A percentile compares a stretch with the other conserved stretches of the same genome.
Evolutionary conservation across 2,113 vertebrate species (phyloP).

Genomic region (Apeltes quadracus): DNA sequence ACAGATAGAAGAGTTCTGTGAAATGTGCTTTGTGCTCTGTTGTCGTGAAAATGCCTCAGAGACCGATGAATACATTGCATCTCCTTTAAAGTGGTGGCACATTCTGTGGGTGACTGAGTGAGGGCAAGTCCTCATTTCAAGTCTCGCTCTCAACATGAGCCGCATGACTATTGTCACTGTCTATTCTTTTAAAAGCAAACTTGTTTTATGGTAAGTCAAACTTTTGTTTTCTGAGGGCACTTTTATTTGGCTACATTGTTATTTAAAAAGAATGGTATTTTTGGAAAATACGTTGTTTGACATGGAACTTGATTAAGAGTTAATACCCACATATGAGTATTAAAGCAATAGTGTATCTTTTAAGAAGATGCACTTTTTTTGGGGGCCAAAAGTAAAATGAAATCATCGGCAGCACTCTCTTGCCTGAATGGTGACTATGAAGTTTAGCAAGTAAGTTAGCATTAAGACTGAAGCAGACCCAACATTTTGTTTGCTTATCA

Average conservation of each 20-base stretch:
- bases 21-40: conserved; percentile 7
- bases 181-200: background rate
- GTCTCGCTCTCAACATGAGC: conserved; percentile 13
- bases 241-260: background rate
- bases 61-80: conserved; percentile 1
- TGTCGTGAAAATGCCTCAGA: background rate
- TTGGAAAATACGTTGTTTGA: background rate
- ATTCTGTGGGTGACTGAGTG: conserved; percentile 18
- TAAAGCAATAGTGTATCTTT: background rate
- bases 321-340: background rate
- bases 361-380: background rate
- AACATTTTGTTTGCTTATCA: background rate
- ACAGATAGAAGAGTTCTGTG: background rate
- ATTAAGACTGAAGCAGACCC: background rate
- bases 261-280: conserved; percentile 9
- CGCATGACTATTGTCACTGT: background rate
- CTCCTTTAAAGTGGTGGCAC: conserved; percentile 27
- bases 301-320: background rate
- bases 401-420: background rate
- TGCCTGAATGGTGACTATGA: background rate
- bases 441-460: background rate
- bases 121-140: conserved; percentile 12
- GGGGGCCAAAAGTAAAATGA: background rate
- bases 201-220: background rate
- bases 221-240: background rate